Base-by-base conservation (phyloP, 1,140 invertebrate genomes). In the Trachymyrmex cornetzi region DNA sequence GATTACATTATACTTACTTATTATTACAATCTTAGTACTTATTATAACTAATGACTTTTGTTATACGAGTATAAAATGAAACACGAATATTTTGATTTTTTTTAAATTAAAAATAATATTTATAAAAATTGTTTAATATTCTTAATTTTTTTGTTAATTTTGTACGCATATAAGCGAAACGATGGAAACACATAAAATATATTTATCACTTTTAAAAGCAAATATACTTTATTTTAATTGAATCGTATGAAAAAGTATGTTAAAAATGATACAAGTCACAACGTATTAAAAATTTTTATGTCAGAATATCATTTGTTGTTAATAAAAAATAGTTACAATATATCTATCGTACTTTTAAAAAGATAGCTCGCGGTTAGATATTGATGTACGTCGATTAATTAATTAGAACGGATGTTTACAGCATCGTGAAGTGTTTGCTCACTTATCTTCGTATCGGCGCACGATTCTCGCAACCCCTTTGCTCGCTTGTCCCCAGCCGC, bases 401-500 rank as follows among this genome's bases (percentile, higher is more conserved):
- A 72, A 84, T 48, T 71, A 9, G n/a, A 48, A 74, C 50, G 12
- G 24, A 55, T 48, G 57, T 48, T 74, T 61, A 30, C 22, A 11
- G 14, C 44, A 44, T 44, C 34, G 11, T 12, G 48, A 63, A 24
- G 38, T 69, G 22, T 24, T 75, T 24, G 44, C 22, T 81, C 48
- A 14, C 11, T 34, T 75, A 75, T 84, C 69, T 63, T 38, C 11
- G 12, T 74, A 50, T 84, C 38, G 71, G 53, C 4, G 55, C 57
- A 24, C 38, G 66, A 59, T 61, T 74, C 34, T 55, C 38, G 27
- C 64, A 34, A 59, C 14, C 79, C 77, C 16, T 14, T 64, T 24
- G 63, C 77, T 84, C 38, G 69, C 75, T 84, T 75, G 80, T 84
- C 80, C 14, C 69, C 69, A 44, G 79, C 79, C 66, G 79, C 80